Conservation (phyloP, 2,888 invertebrate species). For the Leptothorax acervorum region DNA sequence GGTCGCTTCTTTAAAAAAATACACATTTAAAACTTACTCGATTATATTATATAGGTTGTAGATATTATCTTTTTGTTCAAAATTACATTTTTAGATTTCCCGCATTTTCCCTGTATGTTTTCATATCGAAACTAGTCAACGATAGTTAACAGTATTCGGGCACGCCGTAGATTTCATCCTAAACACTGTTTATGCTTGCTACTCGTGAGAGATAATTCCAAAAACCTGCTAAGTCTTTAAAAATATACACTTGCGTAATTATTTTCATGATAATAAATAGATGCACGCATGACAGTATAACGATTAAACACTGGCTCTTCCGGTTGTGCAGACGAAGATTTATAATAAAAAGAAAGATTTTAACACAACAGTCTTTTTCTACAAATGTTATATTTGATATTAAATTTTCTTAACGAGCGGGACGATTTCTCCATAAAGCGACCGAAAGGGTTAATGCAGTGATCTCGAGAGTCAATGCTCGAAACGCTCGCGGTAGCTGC, state of each 20-base stretch:
- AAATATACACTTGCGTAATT: background rate
- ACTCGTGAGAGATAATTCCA: background rate
- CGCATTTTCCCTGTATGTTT: slow-evolving; percentile 17
- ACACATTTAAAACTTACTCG: background rate
- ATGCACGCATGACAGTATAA: slow-evolving; percentile 24
- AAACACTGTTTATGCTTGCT: slow-evolving; percentile 26
- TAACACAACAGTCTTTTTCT: background rate
- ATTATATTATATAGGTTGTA: background rate
- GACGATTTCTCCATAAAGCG: background rate
- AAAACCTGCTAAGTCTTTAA: background rate
- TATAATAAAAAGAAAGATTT: background rate
- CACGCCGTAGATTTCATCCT: slow-evolving; percentile 26
- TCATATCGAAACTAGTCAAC: background rate
- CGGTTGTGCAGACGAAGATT: background rate
- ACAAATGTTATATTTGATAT: background rate
- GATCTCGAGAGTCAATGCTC: slow-evolving; percentile 4
- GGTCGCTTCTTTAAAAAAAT: background rate
- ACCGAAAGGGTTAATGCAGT: slow-evolving; percentile 17
- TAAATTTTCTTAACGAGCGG: background rate
- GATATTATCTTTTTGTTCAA: background rate
- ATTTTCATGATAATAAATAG: slow-evolving; percentile 5
- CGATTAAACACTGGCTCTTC: slow-evolving; percentile 27
- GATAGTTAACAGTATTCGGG: slow-evolving; percentile 1
- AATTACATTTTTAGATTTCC: background rate
- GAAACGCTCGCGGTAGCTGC: slow-evolving; percentile 6